Percentiles rank a stretch among this genome's conserved stretches.
Evolutionary conservation across 2,888 invertebrate genomes (phyloP).

Genomic region (Leuctra nigra): DNA sequence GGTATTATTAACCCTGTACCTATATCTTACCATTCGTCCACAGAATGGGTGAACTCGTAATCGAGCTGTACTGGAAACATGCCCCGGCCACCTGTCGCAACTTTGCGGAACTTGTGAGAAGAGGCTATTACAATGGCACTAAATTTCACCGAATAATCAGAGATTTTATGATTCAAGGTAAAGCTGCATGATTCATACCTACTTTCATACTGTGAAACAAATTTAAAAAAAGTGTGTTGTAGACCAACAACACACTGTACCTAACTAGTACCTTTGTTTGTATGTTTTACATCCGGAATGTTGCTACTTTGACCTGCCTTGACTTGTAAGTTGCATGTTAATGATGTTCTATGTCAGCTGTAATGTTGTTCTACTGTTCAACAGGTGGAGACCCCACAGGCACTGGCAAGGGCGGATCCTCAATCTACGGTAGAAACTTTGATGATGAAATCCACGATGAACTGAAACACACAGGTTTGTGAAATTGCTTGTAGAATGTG

Average conservation of each 20-base stretch:
- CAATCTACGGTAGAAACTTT: conserved; percentile 93
- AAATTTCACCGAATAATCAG: conserved; percentile 94
- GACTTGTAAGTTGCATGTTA: neutral
- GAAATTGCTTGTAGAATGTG: neutral
- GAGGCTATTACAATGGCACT: conserved; percentile 94
- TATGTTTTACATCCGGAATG: too few relatives aligned
- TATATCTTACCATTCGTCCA: conserved; percentile 35
- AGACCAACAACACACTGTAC: neutral
- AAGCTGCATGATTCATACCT: too few relatives aligned
- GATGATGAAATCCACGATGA: conserved; percentile 93
- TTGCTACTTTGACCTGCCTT: neutral
- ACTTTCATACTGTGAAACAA: too few relatives aligned
- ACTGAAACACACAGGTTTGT: conserved; percentile 83
- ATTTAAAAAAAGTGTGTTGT: too few relatives aligned
- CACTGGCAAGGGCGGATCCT: conserved; percentile 92
- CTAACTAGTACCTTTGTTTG: too few relatives aligned
- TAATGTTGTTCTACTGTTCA: conserved; percentile 20
- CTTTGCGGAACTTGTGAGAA: conserved; percentile 86
- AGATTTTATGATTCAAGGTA: conserved; percentile 86
- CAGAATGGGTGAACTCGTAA: conserved; percentile 86
- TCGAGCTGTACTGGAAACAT: conserved; percentile 98
- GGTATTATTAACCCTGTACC: too few relatives aligned
- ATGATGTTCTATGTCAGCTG: conserved; percentile 13
- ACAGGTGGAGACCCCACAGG: conserved; percentile 91
- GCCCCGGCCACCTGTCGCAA: conserved; percentile 96